Evolutionary conservation across 2,888 invertebrate genomes (phyloP).

Genomic region (Ryuthela nishihirai): DNA sequence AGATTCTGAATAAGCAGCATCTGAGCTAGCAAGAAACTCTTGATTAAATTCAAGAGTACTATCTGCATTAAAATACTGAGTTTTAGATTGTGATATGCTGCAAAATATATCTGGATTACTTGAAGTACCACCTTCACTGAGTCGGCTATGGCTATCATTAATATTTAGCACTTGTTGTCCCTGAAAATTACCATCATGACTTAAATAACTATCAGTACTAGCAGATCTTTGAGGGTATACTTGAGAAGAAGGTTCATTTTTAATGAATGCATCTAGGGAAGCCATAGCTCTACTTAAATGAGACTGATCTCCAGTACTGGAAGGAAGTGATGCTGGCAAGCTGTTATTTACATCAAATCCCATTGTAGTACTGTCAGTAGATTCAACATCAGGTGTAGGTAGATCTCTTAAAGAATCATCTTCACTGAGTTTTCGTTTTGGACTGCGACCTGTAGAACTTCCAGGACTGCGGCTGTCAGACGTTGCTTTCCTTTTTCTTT

Average conservation of each 20-base stretch:
- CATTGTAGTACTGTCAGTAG: constrained; percentile 32
- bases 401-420: constrained; percentile 42
- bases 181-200: constrained; percentile 25
- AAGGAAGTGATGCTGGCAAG: constrained; percentile 25
- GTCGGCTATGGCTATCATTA: constrained; percentile 19
- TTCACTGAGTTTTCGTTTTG: constrained; percentile 48
- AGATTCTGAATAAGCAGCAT: constrained; percentile 16
- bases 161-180: constrained; percentile 14
- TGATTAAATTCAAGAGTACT: constrained; percentile 30
- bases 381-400: constrained; percentile 40
- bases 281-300: constrained; percentile 8
- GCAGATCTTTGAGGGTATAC: constrained; percentile 29
- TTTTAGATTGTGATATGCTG: constrained; percentile 29
- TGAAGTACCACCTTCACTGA: constrained; percentile 23
- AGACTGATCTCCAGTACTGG: constrained; percentile 8
- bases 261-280: constrained; percentile 25
- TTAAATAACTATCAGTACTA: constrained; percentile 28
- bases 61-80: constrained; percentile 30
- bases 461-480: constrained; percentile 46
- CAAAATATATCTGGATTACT: constrained; percentile 18
- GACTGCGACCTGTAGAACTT: constrained; percentile 46
- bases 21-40: constrained; percentile 20
- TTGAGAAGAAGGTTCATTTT: constrained; percentile 19
- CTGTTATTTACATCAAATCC: constrained; percentile 23
- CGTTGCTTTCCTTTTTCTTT: constrained; percentile 42